Evolutionary conservation across 2,888 invertebrate genomes (phyloP).

Genomic region (Prosopocoilus inquinatus): DNA sequence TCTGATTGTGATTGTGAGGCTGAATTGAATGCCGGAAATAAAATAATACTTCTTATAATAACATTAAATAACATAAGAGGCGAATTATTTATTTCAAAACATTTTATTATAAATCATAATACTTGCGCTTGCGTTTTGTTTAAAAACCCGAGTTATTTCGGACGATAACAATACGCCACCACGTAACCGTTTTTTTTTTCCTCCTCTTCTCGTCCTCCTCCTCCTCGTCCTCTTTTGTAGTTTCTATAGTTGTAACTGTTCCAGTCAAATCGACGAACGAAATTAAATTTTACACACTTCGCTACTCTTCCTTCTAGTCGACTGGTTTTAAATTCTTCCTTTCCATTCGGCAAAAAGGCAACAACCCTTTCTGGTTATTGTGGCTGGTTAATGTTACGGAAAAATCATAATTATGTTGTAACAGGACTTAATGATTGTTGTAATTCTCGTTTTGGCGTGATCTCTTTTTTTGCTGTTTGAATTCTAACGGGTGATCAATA

Average conservation of each 20-base stretch:
- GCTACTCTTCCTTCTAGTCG: slow-evolving; percentile 29
- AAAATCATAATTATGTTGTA: slow-evolving; percentile 51
- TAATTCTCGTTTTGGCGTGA: slow-evolving; percentile 13
- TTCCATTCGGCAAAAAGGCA: slow-evolving; percentile 39
- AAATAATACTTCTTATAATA: too few species aligned
- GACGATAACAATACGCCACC: too few species aligned
- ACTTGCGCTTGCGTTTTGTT: too few species aligned
- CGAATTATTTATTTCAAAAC: too few species aligned
- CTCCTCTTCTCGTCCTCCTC: background rate
- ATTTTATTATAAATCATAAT: too few species aligned
- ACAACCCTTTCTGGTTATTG: slow-evolving; percentile 47
- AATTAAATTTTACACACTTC: slow-evolving; percentile 32
- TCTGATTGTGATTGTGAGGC: too few species aligned
- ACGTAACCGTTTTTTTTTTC: slow-evolving; percentile 15
- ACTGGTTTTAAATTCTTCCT: slow-evolving; percentile 31
- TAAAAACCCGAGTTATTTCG: too few species aligned
- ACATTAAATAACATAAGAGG: too few species aligned
- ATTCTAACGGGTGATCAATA: background rate
- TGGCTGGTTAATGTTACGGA: slow-evolving; percentile 47
- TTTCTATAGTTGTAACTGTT: slow-evolving; percentile 9
- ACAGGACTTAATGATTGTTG: slow-evolving; percentile 33
- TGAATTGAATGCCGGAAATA: background rate
- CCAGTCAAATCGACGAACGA: slow-evolving; percentile 20
- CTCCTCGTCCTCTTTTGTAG: too few species aligned
- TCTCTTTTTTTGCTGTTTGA: slow-evolving; percentile 7